A percentile compares a stretch with the other conserved stretches of the same genome.
These are phyloP conservation scores for Mercenaria mercenaria DNA, from an alignment of 1,140 invertebrate species.

Conservation along the genomic window DNA sequence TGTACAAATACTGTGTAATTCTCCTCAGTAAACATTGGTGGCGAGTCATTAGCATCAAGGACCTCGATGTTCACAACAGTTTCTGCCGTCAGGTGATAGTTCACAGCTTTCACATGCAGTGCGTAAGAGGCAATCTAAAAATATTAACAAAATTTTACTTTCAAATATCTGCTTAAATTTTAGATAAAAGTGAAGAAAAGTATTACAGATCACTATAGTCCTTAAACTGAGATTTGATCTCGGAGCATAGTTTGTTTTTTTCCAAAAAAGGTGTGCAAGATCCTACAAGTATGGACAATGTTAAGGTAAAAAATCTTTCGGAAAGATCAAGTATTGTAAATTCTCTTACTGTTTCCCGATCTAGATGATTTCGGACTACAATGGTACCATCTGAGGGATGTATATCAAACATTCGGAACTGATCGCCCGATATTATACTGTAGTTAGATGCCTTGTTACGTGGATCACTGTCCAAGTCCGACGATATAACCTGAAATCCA, in stretches of 20 bases:
- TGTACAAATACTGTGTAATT: constrained; percentile 81
- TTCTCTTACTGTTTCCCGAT: constrained; percentile 92
- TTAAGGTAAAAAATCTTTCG: too few species aligned
- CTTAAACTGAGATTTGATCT: not conserved
- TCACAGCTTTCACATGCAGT: constrained; percentile 17
- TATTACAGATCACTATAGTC: not conserved
- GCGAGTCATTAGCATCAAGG: constrained; percentile 84
- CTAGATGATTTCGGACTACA: constrained; percentile 91
- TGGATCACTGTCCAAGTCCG: constrained; percentile 91
- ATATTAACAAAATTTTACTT: not conserved
- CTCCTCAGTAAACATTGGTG: constrained; percentile 79
- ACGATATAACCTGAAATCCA: constrained; percentile 85
- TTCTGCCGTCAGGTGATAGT: constrained; percentile 68
- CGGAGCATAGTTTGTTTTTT: too few species aligned
- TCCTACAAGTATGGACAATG: too few species aligned
- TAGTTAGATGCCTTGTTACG: constrained; percentile 91
- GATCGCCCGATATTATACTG: constrained; percentile 92
- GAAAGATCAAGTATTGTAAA: too few species aligned
- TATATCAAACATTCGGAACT: constrained; percentile 92
- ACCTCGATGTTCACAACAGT: constrained; percentile 80
- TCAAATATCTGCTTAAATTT: not conserved
- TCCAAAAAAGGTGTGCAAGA: too few species aligned
- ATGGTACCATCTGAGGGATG: constrained; percentile 93
- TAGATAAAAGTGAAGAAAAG: too few species aligned
- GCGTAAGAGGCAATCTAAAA: constrained; percentile 39